Percentiles rank a stretch among this genome's conserved stretches.
Conservation (phyloP, 2,888 invertebrate genomes). For the Trisateles emortualis region DNA sequence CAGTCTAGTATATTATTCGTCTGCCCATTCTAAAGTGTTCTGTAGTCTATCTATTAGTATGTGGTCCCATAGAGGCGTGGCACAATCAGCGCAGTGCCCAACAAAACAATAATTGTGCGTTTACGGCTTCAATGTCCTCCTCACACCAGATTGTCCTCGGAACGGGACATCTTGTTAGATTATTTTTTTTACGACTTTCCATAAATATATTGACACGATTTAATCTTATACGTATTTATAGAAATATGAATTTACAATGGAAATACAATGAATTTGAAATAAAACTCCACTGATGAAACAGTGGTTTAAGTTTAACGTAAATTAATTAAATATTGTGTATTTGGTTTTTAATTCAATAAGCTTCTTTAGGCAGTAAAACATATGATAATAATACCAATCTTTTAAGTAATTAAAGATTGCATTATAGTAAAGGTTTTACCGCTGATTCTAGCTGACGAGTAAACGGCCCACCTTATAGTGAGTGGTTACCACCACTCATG, state of each 20-base stretch:
- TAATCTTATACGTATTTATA: not conserved
- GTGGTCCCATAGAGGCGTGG: conserved; percentile 39
- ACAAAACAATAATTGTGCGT: conserved; percentile 48
- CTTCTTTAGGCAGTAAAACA: no score
- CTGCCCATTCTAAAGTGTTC: conserved; percentile 17
- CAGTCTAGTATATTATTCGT: not conserved
- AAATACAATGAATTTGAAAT: not conserved
- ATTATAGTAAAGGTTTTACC: no score
- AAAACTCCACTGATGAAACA: not conserved
- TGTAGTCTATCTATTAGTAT: conserved; percentile 27
- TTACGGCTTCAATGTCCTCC: conserved; percentile 31
- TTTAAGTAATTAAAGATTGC: no score
- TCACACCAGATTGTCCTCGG: conserved; percentile 37
- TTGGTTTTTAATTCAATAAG: no score
- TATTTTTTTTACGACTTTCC: conserved; percentile 35
- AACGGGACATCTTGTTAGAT: conserved; percentile 32
- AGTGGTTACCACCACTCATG: no score
- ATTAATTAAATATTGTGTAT: no score
- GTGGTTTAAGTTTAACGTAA: not conserved
- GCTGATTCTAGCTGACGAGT: no score
- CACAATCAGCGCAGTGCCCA: conserved; percentile 37
- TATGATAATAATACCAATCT: no score
- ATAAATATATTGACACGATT: conserved; percentile 6
- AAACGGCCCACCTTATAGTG: no score
- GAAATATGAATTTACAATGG: not conserved